Evolutionary conservation across 2,113 vertebrate genomes (phyloP).

Genomic region (Cairina moschata): DNA sequence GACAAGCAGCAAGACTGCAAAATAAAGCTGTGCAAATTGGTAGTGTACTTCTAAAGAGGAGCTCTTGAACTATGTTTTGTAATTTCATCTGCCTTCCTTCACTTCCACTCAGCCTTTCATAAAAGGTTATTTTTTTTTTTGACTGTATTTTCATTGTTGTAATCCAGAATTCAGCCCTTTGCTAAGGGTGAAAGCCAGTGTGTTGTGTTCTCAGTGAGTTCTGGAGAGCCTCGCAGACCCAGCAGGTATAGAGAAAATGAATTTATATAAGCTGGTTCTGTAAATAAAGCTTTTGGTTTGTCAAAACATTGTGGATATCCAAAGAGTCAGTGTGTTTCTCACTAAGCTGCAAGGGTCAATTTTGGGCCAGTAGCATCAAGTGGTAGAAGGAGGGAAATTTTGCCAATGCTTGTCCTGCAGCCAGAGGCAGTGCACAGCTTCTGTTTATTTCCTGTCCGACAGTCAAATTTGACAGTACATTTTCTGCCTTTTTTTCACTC

Average conservation of each 20-base stretch:
- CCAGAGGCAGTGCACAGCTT: neutral
- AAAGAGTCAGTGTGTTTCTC: neutral
- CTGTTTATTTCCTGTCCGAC: neutral
- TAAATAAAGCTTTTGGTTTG: neutral
- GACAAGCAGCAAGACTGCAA: neutral
- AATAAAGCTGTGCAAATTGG: neutral
- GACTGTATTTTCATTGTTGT: neutral
- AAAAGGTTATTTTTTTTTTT: neutral
- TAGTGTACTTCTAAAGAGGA: neutral
- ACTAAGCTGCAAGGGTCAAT: neutral
- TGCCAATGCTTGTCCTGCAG: neutral
- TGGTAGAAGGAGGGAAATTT: neutral
- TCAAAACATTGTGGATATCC: neutral
- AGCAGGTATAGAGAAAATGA: neutral
- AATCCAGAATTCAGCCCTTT: neutral
- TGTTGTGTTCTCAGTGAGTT: neutral
- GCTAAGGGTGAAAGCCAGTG: neutral
- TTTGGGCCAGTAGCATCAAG: neutral
- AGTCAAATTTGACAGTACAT: neutral
- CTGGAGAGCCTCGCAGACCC: neutral
- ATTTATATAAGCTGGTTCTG: neutral
- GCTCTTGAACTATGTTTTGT: neutral
- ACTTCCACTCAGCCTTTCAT: neutral
- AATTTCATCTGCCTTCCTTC: neutral
- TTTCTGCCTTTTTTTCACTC: neutral